Base-by-base conservation (phyloP, 2,888 invertebrate species). In the Pachydiplax longipennis region DNA sequence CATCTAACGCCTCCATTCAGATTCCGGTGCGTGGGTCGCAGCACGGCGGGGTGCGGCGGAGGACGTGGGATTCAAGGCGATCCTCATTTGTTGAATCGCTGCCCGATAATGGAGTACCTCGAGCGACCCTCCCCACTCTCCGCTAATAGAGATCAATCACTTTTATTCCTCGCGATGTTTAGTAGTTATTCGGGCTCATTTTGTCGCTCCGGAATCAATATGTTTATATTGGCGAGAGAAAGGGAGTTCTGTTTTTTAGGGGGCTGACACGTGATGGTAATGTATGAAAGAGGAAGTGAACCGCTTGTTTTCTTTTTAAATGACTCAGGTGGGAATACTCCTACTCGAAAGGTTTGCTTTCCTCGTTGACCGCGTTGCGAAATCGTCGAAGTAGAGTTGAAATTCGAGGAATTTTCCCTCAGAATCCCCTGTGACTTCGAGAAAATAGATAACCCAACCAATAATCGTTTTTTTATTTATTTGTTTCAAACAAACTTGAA, bases 61-160 rank as follows among this genome's bases (percentile, higher is more conserved):
- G 12, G 61, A n/a, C 83, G 83, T 83, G 83, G 83, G 83, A 58
- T 35, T 83, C 87, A 87, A 87, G 87, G 87, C 61, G 87, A 87
- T 87, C 61, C 87, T 65, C 87, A 87, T 87, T 61, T 87, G 87
- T 87, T 87, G 87, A 87, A 87, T 65, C 87, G 87, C 65, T 61
- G 87, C 87, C 87, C 87, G 87, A 87, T 87, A 87, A 87, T 87
- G 87, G 87, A 87, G 87, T 65, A 87, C 87, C 65, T 87, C 87
- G 6, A 18, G 10, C 87, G 10, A 58, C 87, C 35, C 58, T 61
- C 58, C 53, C 58, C 53, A 35, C 35, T 35, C 18, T 31, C 37
- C 83, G 58, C 1, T 58, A 65, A 87, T 65, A 53, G 22, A 37
- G 37, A 65, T 87, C 87, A 37, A 87, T 87, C 87, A 87, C 6